Base-by-base conservation (phyloP, 2,888 invertebrate species). In the Tineola bisselliella region DNA sequence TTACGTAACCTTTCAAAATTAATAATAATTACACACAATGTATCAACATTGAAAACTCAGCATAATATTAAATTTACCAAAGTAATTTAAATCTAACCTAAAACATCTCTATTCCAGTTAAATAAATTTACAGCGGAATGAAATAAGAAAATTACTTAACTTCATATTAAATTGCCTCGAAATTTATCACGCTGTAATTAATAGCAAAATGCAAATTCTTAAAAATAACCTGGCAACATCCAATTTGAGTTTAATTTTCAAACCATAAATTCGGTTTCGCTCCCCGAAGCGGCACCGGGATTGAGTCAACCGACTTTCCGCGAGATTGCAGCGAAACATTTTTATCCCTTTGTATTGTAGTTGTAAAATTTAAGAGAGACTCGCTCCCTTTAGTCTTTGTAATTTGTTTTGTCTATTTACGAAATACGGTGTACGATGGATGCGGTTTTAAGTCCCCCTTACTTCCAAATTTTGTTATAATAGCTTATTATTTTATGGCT, bases 221-320 rank as follows among this genome's bases (percentile, higher is more conserved):
- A 77, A 81, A 80, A 81, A 81, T 81, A 81, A 73, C 81, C 70
- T 71, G 66, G 74, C 68, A 71, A 79, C 76, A 81, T 81, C 77
- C 82, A 83, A 84, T 87, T 84, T 84, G 77, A 79, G 78, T 83
- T 83, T 81, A 84, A 84, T 84, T 84, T 86, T 80, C 76, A 74
- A 77, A 81, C 74, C 81, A 80, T 80, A 83, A 86, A 84, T 83
- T 84, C 74, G 74, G 80, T 86, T 86, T 82, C 79, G 81, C 80
- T 80, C 77, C 79, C 79, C 77, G 75, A 75, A 73, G 78, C 75
- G 77, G 69, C 38, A 10, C 38, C 67, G 72, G 75, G 76, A 77
- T 77, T 76, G 80, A 78, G 76, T 71, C 73, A 68, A 38, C 38
- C 68, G 74, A 73, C 73, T 76, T 73, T 69, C 75, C 70, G 73